Evolutionary conservation across 2,888 invertebrate species (phyloP).

Genomic region (Galerucella nymphaeae): DNA sequence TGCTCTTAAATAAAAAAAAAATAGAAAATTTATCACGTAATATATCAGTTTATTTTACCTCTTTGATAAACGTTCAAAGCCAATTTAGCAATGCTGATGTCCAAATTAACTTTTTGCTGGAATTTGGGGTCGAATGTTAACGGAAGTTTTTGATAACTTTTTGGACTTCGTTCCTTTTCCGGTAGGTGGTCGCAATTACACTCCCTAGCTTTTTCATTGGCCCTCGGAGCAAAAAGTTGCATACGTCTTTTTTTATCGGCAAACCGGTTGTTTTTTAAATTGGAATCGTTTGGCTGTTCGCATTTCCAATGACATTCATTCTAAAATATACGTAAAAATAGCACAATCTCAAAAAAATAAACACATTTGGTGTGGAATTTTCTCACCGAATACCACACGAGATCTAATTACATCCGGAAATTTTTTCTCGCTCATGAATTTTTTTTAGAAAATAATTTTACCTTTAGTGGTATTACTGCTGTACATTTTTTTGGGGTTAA

Average conservation of each 20-base stretch:
- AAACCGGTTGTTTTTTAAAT: slow-evolving; percentile 45
- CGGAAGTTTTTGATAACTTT: slow-evolving; percentile 67
- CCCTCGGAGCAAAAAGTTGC: slow-evolving; percentile 40
- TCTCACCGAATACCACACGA: no score
- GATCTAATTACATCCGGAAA: no score
- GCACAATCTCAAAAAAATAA: no score
- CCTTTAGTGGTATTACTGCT: no score
- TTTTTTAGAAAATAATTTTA: no score
- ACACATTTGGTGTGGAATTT: no score
- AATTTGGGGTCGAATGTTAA: slow-evolving; percentile 79
- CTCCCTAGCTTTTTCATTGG: slow-evolving; percentile 42
- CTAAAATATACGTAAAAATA: slow-evolving; percentile 34
- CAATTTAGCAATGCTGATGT: slow-evolving; percentile 88
- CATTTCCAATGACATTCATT: slow-evolving; percentile 53
- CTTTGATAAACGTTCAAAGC: slow-evolving; percentile 93
- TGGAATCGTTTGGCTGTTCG: slow-evolving; percentile 42
- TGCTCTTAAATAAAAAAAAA: slow-evolving; percentile 69
- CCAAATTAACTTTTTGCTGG: slow-evolving; percentile 78
- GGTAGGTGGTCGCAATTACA: slow-evolving; percentile 48
- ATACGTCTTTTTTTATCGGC: slow-evolving; percentile 37
- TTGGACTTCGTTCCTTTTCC: slow-evolving; percentile 60
- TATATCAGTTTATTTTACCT: slow-evolving; percentile 68
- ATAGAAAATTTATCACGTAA: no score
- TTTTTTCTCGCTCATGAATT: no score
- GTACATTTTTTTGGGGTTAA: no score